Evolutionary conservation across 37 sponge, comb jelly and placozoan genomes (phyloP), one percentile per base, ranked within the genome.

Genomic region (Diacarnus erythraeanus): DNA sequence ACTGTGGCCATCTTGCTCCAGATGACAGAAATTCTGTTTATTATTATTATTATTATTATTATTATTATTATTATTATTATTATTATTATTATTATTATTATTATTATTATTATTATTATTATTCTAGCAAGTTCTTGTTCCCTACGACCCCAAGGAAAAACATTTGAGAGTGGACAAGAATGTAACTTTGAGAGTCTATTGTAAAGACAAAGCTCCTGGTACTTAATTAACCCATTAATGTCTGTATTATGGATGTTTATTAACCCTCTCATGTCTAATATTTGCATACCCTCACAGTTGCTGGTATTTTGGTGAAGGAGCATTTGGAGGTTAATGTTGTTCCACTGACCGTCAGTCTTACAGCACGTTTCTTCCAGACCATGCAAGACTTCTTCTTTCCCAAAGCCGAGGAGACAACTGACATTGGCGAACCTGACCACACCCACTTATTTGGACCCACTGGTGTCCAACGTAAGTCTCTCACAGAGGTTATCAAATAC

Each of bases 301-400:
- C 90, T 64, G 97, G 97, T 5, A 97, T 97, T 33, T 67, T 90
- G 56, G 95, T 97, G 47, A 97, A 83, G 26, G 97, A 97, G 42
- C 97, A 97, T 60, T 74, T 97, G 26, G 97, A 97, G 69, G 78
- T 97, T 57, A 97, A 97, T 47, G 83, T 97, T 3, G 93, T 97
- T 0, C 97, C 97, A 12, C 87, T 97, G 74, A 81, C 89, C 12
- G 96, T 96, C 2, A 59, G 88, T 27, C 81, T 97, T 3, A 94
- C 97, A 2, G 57, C 80, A 6, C 83, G 80, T 8, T 92, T 97
- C 83, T 97, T 88, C 63, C 75, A 91, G 63, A 86, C 87, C 17
- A 74, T 97, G 69, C 83, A 93, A 20, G 85, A 89, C 57, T 97
- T 92, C 95, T 97, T 97, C 70, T 89, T 97, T 70, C 93, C 93